phyloP scores from a whole-genome alignment of 2,113 vertebrate genomes.

The Oceanodroma tethys region DNA sequence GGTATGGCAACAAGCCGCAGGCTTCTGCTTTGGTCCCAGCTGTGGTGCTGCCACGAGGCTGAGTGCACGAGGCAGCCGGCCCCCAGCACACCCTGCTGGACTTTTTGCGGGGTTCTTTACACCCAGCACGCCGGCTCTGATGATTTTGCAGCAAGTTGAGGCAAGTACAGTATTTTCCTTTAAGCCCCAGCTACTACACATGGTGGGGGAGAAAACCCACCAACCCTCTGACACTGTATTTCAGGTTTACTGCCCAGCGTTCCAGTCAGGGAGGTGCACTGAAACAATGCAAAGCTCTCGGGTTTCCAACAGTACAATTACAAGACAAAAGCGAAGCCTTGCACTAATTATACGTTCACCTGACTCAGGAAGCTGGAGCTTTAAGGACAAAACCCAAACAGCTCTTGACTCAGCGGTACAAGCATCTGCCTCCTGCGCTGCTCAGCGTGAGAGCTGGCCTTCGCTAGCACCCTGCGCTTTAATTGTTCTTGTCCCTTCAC shows the following conservation, averaged over 20 bases:
- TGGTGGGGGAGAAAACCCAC: rapidly evolving
- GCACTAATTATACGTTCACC: not conserved
- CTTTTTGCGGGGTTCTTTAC: not conserved
- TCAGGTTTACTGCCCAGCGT: not conserved
- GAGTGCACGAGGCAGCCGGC: rapidly evolving
- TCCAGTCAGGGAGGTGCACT: not conserved
- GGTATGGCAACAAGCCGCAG: rapidly evolving
- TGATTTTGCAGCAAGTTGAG: not conserved
- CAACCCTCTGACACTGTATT: not conserved
- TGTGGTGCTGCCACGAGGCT: rapidly evolving
- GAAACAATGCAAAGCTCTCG: not conserved
- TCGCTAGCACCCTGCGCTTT: not conserved
- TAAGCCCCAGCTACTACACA: not conserved
- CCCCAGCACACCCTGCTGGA: not conserved
- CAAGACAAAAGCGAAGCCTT: not conserved
- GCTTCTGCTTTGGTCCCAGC: not conserved
- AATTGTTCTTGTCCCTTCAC: not conserved
- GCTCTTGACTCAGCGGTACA: not conserved
- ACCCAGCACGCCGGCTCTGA: not conserved
- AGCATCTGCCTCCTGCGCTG: not conserved
- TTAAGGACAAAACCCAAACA: not conserved
- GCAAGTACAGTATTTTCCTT: not conserved
- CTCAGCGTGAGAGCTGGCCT: rapidly evolving
- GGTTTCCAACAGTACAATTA: not conserved
- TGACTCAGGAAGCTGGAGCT: not conserved